A percentile compares a stretch with the other conserved stretches of the same genome.
Evolutionary conservation across 2,888 invertebrate species (phyloP).

Genomic region (Hypomecis punctinalis): DNA sequence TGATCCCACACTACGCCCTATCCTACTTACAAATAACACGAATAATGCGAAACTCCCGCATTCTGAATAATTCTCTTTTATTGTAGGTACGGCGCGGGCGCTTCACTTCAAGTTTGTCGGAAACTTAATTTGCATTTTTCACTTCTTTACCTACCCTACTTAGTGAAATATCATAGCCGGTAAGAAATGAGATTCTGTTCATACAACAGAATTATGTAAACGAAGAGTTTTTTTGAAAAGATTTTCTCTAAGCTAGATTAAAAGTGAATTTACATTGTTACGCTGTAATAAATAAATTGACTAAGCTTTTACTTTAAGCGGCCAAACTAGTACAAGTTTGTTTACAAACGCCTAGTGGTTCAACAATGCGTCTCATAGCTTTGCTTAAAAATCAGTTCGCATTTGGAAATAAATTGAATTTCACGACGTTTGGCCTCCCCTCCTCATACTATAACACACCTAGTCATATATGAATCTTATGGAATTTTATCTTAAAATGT

Average conservation of each 20-base stretch:
- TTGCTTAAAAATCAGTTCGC: too few species aligned
- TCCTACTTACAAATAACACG: conserved; percentile 43
- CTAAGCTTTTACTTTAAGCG: too few species aligned
- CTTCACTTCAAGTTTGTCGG: conserved; percentile 39
- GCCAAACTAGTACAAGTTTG: too few species aligned
- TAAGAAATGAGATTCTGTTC: conserved; percentile 34
- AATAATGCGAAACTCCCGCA: conserved; percentile 43
- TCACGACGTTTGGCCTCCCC: too few species aligned
- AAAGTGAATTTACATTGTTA: background rate
- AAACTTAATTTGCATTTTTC: conserved; percentile 43
- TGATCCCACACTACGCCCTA: conserved; percentile 40
- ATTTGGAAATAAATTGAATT: too few species aligned
- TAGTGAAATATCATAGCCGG: conserved; percentile 38
- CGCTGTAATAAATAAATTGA: too few species aligned
- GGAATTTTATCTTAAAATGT: too few species aligned
- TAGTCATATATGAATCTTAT: too few species aligned
- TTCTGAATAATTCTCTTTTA: conserved; percentile 46
- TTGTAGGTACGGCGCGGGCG: conserved; percentile 31
- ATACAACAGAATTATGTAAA: conserved; percentile 12
- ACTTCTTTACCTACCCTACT: conserved; percentile 32
- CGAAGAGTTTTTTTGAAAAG: background rate
- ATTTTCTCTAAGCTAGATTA: background rate
- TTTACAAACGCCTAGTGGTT: too few species aligned
- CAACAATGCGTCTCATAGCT: too few species aligned
- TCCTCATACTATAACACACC: too few species aligned